phyloP scores from a whole-genome alignment of 2,888 invertebrate species.

The Ormyrus labotus region DNA sequence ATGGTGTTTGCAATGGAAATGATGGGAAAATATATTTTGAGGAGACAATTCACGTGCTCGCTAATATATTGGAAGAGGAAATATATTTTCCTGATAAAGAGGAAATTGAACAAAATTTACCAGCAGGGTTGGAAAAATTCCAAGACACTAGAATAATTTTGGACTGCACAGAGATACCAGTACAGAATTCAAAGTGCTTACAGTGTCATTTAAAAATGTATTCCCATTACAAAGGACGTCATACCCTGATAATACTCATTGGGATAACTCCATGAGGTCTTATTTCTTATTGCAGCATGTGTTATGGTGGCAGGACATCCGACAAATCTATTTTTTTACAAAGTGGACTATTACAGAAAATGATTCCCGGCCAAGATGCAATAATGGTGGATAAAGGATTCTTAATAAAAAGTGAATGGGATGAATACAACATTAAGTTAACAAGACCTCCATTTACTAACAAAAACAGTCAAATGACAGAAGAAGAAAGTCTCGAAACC shows the following conservation, averaged over 20 bases:
- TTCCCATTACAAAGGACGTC: constrained; percentile 52
- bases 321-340: constrained; percentile 46
- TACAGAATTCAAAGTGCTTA: constrained; percentile 48
- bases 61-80: too few species aligned
- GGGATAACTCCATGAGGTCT: constrained; percentile 33
- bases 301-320: constrained; percentile 41
- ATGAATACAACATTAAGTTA: constrained; percentile 17
- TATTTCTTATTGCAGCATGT: constrained; percentile 10
- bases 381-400: constrained; percentile 56
- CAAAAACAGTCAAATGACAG: constrained; percentile 6
- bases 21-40: too few species aligned
- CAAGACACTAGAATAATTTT: constrained; percentile 15
- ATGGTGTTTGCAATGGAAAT: too few species aligned
- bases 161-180: constrained; percentile 48
- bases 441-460: constrained; percentile 42
- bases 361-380: constrained; percentile 48
- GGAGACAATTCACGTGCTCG: too few species aligned
- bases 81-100: too few species aligned
- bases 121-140: too few species aligned
- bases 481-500: constrained; percentile 16
- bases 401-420: constrained; percentile 47
- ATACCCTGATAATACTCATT: constrained; percentile 37
- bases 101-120: too few species aligned
- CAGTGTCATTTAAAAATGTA: constrained; percentile 45
- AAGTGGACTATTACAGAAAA: constrained; percentile 27